Percentiles rank a stretch among this genome's conserved stretches.
Conservation (phyloP, 1,140 invertebrate genomes). For the Pygmarrhopalites habei region DNA sequence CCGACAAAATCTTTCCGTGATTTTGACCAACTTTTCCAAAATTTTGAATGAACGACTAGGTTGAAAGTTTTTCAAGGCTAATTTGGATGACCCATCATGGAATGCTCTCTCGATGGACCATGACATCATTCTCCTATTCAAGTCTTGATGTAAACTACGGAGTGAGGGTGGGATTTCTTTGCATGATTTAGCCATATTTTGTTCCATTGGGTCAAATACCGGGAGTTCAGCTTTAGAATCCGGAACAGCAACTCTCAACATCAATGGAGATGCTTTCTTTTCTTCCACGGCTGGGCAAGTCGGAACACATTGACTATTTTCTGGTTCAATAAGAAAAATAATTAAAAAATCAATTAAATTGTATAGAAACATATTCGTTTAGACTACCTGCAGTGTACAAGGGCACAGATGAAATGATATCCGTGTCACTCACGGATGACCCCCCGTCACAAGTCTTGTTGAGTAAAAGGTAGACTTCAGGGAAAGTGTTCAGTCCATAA, state of each 20-base stretch:
- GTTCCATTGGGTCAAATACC: background rate
- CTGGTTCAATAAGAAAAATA: background rate
- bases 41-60: background rate
- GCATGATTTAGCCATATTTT: background rate
- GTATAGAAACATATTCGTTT: background rate
- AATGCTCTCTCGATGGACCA: background rate
- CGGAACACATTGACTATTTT: background rate
- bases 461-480: slow-evolving; percentile 1
- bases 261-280: background rate
- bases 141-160: no score
- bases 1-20: background rate
- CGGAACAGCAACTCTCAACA: background rate
- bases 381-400: background rate
- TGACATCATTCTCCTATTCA: background rate
- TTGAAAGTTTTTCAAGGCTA: no score
- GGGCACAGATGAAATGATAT: background rate
- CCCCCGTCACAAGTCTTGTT: background rate
- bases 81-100: background rate
- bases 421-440: background rate
- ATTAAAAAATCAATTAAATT: background rate
- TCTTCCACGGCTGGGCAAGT: background rate
- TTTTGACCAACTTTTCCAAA: background rate
- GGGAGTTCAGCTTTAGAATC: background rate
- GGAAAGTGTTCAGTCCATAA: background rate
- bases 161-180: no score